Base-by-base conservation (phyloP, 2,888 invertebrate species). In the Sesia bembeciformis region DNA sequence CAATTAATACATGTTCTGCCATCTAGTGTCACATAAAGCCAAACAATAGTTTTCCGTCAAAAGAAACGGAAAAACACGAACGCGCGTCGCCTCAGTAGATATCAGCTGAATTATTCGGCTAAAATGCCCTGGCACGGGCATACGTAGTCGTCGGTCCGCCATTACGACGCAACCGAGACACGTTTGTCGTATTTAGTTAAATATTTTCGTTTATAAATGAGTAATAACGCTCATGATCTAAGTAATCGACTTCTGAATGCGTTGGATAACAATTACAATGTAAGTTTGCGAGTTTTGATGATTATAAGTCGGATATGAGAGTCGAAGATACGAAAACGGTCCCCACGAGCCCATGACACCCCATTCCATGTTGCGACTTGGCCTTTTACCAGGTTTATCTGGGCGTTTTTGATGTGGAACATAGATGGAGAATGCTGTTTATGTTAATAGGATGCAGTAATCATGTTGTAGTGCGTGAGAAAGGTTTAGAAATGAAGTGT, bases 221-320 rank as follows among this genome's bases (percentile, higher is more conserved):
- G 93, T 93, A 92, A 93, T 91, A 93, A 93, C 91, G 93, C 93
- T 91, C 93, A 93, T 91, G 96, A 97, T 92, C 94, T 98, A 92
- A 97, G 97, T 92, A 94, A 96, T 92, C 96, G 94, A 94, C 95
- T 98, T 94, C 95, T 96, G 92, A 95, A 95, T 94, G 96, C 97
- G 91, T 93, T 98, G 93, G 97, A 98, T 94, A 94, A 93, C 92
- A 96, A 96, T 92, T 96, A 97, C 93, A 97, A 98, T 97, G 98
- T 98, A 96, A 97, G 97, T 92, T 88, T 83, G 68, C 77, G 81
- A 81, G 81, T 80, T 87, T 84, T 80, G 78, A 83, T 74, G 79
- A 77, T 72, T 71, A 72, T 78, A 85, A 76, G 74, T 76, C 74
- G 72, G 74, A 76, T 76, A 83, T 76, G 77, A 70, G 65, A 70